Evolutionary conservation across 2,797 vertebrate species (phyloP), one percentile per base, ranked within the genome.

Genomic region (Pristis pectinata): DNA sequence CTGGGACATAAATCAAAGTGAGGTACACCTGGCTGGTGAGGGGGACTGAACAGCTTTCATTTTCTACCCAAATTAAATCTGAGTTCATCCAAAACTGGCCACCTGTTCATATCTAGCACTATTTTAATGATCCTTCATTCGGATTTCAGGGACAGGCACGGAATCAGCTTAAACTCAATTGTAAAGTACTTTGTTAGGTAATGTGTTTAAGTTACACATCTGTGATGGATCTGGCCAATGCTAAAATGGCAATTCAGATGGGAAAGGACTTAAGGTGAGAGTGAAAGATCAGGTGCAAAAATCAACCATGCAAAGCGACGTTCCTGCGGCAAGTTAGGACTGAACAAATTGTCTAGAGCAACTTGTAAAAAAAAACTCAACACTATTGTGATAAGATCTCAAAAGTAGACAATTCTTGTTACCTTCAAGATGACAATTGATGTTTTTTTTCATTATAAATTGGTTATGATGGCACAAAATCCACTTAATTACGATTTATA

Each of bases 91-190:
- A 15, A 34, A 87, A 56, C 27, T 56, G 7, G 70, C 70, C 27
- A 24, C 15, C 19, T 1, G 59, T 13, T 53, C 27, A 17, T 19
- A 87, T 67, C 41, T 17, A 17, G 89, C 56, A 89, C 30, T 59
- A n/a, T 92, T 19, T 24, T 53, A 44, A 41, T 74, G 24, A 72
- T 24, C 27, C 24, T 41, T 17, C 11, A 70, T n/a, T n/a, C n/a
- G 24, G 24, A 17, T 5, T 74, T 64, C 37, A 74, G 41, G 67
- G 41, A 7, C 92, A 93, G 95, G 95, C 95, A 95, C 96, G 96
- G n/a, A 96, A 97, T 96, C 96, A 96, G 96, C 96, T 96, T 96
- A 96, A 97, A 97, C 95, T 95, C 96, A 96, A 96, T 97, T 97
- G 87, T 97, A 96, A 96, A 96, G 96, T 97, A 97, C 96, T 96